Evolutionary conservation across 2,113 vertebrate species (phyloP), one percentile per base, ranked within the genome.

Genomic region (Peromyscus leucopus): DNA sequence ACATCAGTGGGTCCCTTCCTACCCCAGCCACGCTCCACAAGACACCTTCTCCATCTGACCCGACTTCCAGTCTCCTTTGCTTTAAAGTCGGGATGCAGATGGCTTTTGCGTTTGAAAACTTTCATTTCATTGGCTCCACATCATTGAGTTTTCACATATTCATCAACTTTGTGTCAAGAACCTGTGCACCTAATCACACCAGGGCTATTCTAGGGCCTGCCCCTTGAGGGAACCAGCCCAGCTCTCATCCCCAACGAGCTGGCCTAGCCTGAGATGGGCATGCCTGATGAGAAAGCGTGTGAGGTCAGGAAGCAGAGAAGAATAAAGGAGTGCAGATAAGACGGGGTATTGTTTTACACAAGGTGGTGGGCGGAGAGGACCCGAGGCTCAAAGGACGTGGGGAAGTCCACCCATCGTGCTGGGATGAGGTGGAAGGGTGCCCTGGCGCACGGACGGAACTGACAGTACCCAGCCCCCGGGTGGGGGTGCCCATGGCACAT

Each of bases 201-300:
- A 15, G 55, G 2, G 0, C 17, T 24, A 7, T 31, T 7, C 12
- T 9, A 13, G 51, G 33, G 2, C 22, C 42, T 1, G 0, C 0
- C 28, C 6, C 42, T 2, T 11, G 19, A 61, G 46, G 31, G 19
- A 4, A 42, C 51, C 75, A n/a, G 55, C 4, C 55, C 24, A 5
- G 31, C 39, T 88, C 46, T 36, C 42, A 6, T 13, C 63, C 4
- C 59, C 5, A 1, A 0, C 11, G 17, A 76, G 36, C 71, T 0
- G n/a, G 28, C 31, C 3, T 39, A 12, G 16, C 78, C 5, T 3
- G 1, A 1, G n/a, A 55, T 55, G 21, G 33, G 46, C 4, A 21
- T 33, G 26, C 26, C 57, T 3, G 5, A 51, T 46, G 76, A 51
- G 21, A 55, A 93, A 22, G 22, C 0, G 3, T 36, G 17, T 42